Base-by-base conservation (phyloP, 2,113 vertebrate genomes). In the Chlamydotis undulata region DNA sequence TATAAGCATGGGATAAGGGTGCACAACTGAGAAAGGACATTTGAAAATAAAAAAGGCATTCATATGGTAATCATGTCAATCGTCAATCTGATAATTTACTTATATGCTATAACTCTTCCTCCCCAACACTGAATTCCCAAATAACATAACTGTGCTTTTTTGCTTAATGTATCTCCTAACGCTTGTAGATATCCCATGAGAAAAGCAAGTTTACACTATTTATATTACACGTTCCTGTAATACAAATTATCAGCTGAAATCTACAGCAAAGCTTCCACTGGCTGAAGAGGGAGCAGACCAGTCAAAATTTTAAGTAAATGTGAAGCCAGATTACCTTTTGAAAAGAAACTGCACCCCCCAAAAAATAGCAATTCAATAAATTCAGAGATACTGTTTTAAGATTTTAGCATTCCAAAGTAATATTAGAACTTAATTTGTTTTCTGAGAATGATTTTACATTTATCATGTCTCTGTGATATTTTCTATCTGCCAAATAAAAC, bases 401-500 rank as follows among this genome's bases (percentile, higher is more conserved):
- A 81, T 60, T 64, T 59, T 19, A 81, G 22, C 83, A 96, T 91
- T 95, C 67, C 79, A 89, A 91, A 94, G 59, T 76, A 5, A 95
- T 23, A 83, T 82, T 94, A 90, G 88, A 95, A 75, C n/a, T 86
- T 92, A 41, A 61, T 85, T 80, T 89, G 22, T 89, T 92, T 90
- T 95, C 94, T 85, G 82, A 94, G 50, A 93, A 83, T 77, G 73
- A 79, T 89, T 89, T 90, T 75, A 80, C 67, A 43, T 95, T 97
- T 88, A 53, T 63, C 79, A 79, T 89, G 57, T 83, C 52, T 77
- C 87, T 94, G 78, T 94, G 90, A 77, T 95, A 93, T 94, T 96
- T 97, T 97, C n/a, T 90, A 91, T 68, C 60, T 94, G 90, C 91
- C 90, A 95, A 97, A 96, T 93, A 97, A 97, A 97, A 91, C n/a